Conservation (phyloP, 2,113 vertebrate genomes). For the Trematocara stigmaticum region DNA sequence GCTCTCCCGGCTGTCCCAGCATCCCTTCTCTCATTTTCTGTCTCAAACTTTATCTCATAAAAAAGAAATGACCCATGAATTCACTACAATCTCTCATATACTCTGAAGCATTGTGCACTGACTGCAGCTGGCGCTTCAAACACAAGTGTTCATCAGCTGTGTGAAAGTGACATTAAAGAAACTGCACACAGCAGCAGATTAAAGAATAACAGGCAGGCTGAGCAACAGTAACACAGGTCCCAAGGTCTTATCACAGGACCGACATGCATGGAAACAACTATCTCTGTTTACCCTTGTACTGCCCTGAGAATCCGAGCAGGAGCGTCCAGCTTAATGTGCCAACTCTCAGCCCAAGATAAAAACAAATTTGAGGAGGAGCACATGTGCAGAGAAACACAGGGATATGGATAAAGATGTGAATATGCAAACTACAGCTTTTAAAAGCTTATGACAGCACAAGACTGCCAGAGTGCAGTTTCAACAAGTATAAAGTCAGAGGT, state of each 20-base stretch:
- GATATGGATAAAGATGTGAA: not conserved
- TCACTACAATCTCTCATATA: not conserved
- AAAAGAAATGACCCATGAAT: not conserved
- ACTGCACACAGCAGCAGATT: not conserved
- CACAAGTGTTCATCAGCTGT: not conserved
- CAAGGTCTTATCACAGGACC: constrained; percentile 22
- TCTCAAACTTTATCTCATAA: not conserved
- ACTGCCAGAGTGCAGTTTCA: not conserved
- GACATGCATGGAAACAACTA: constrained; percentile 26
- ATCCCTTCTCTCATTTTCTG: not conserved
- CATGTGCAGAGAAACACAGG: not conserved
- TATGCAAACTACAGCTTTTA: not conserved
- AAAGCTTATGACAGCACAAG: not conserved
- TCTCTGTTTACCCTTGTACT: constrained; percentile 36
- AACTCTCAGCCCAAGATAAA: not conserved
- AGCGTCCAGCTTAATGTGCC: not conserved
- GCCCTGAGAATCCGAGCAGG: constrained; percentile 33
- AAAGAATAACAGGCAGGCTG: not conserved
- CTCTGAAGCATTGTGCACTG: not conserved
- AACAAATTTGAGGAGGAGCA: not conserved
- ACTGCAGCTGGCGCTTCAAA: not conserved
- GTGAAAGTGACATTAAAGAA: not conserved
- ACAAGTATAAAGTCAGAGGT: not conserved
- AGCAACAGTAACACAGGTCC: not conserved
- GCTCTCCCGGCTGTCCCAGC: not conserved